Evolutionary conservation across 2,797 vertebrate species (phyloP).

Genomic region (Antrozous pallidus): DNA sequence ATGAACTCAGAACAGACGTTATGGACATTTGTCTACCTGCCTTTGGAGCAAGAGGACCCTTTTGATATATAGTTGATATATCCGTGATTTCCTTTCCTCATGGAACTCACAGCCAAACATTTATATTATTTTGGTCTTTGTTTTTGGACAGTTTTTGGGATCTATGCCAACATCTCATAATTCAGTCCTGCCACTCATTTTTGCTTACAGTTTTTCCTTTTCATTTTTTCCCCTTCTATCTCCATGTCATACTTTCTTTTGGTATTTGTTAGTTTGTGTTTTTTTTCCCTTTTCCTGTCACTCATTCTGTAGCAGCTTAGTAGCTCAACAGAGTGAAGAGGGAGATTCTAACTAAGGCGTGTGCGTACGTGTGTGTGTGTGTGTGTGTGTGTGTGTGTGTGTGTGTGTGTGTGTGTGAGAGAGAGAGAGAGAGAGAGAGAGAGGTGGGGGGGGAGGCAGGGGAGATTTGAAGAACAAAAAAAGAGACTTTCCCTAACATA

Average conservation of each 20-base stretch:
- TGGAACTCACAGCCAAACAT: constrained; percentile 58
- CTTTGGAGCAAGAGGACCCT: constrained; percentile 2
- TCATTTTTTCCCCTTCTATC: constrained; percentile 47
- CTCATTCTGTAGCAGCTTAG: constrained; percentile 61
- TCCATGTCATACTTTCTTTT: constrained; percentile 43
- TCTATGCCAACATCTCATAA: constrained; percentile 72
- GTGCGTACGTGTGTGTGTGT: background rate
- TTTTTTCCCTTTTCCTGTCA: constrained; percentile 67
- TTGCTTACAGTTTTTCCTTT: constrained; percentile 71
- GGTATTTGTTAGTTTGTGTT: constrained; percentile 62
- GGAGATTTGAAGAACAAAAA: background rate
- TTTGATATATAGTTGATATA: constrained; percentile 35
- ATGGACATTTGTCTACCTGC: background rate
- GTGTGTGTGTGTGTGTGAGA: background rate
- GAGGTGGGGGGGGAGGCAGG: background rate
- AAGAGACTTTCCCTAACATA: constrained; percentile 27
- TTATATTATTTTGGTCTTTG: constrained; percentile 54
- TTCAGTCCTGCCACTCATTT: constrained; percentile 74
- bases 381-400: background rate
- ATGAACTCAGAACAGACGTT: constrained; percentile 12
- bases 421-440: background rate
- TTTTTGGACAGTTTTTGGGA: constrained; percentile 74
- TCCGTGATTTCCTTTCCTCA: constrained; percentile 32
- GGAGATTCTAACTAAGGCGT: background rate
- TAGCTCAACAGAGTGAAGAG: constrained; percentile 10